Conservation (phyloP, 1,140 invertebrate genomes). For the Drosophila pectinifera region DNA sequence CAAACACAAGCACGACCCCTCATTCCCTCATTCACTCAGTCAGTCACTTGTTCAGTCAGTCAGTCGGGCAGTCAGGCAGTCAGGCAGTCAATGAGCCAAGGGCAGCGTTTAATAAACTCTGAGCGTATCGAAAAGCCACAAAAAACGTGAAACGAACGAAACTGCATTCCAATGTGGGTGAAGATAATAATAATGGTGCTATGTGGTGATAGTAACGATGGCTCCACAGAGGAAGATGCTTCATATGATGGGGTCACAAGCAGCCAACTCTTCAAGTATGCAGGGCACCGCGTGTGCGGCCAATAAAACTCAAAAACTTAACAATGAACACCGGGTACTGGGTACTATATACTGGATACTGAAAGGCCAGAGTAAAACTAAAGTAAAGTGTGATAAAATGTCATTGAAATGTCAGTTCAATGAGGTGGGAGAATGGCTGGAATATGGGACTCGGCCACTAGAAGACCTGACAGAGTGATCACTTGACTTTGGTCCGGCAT, state of each 20-base stretch:
- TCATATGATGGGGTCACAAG: not conserved
- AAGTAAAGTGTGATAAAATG: conserved; percentile 53
- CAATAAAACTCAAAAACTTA: conserved; percentile 27
- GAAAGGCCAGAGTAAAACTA: conserved; percentile 11
- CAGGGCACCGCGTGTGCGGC: conserved; percentile 40
- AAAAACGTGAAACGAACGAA: conserved; percentile 19
- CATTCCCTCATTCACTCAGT: conserved; percentile 12
- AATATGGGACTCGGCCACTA: not conserved
- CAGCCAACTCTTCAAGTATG: conserved; percentile 45
- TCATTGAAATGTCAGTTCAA: conserved; percentile 64
- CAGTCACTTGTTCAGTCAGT: conserved; percentile 4
- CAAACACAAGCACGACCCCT: conserved; percentile 35
- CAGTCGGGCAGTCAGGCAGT: conserved; percentile 2
- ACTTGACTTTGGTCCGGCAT: conserved; percentile 30
- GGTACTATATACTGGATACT: no score
- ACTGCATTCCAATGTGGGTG: conserved; percentile 50
- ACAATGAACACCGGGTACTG: conserved; percentile 4
- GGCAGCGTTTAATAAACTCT: conserved; percentile 45
- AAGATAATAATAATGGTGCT: conserved; percentile 29
- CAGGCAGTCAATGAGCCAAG: conserved; percentile 42
- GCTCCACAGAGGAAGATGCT: conserved; percentile 6
- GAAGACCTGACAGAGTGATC: conserved; percentile 32
- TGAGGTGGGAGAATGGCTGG: conserved; percentile 30
- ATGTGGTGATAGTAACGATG: conserved; percentile 21
- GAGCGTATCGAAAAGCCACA: conserved; percentile 33